A percentile compares a stretch with the other conserved stretches of the same genome.
Conservation (phyloP, 1,140 invertebrate species). For the Nilaparvata lugens region DNA sequence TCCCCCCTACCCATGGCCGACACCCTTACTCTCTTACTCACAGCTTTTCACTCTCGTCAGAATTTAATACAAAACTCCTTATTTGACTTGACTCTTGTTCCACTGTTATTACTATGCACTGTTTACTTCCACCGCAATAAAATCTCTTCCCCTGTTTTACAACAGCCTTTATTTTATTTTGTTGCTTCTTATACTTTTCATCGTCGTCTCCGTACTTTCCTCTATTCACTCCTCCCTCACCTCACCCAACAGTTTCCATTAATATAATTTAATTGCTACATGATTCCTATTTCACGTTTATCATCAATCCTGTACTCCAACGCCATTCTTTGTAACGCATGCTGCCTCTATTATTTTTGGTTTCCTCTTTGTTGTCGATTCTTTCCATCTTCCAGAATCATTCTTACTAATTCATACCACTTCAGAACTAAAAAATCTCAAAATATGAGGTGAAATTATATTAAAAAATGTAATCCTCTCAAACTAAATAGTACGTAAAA, state of each 20-base stretch:
- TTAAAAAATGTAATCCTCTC: too few species aligned
- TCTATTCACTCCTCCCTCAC: neutral
- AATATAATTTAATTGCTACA: neutral
- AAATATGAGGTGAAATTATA: too few species aligned
- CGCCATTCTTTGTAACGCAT: too few species aligned
- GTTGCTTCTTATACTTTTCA: constrained; percentile 2
- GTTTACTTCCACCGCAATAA: constrained; percentile 18
- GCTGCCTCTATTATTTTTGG: too few species aligned
- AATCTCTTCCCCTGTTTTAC: constrained; percentile 2
- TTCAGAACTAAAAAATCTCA: too few species aligned
- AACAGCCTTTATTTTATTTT: constrained; percentile 1
- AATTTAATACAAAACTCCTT: constrained; percentile 30
- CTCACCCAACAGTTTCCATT: neutral
- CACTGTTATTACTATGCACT: constrained; percentile 18
- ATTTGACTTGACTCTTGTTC: constrained; percentile 27
- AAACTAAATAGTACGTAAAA: too few species aligned
- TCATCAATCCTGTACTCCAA: too few species aligned
- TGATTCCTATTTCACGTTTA: neutral
- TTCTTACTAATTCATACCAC: too few species aligned
- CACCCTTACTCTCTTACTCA: neutral
- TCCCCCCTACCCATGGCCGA: neutral
- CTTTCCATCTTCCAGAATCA: too few species aligned
- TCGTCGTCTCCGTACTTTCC: neutral
- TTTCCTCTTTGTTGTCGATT: too few species aligned
- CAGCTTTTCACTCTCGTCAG: constrained; percentile 14